Evolutionary conservation across 2,888 invertebrate species (phyloP), one percentile per base, ranked within the genome.

Genomic region (Gnatocerus cornutus): DNA sequence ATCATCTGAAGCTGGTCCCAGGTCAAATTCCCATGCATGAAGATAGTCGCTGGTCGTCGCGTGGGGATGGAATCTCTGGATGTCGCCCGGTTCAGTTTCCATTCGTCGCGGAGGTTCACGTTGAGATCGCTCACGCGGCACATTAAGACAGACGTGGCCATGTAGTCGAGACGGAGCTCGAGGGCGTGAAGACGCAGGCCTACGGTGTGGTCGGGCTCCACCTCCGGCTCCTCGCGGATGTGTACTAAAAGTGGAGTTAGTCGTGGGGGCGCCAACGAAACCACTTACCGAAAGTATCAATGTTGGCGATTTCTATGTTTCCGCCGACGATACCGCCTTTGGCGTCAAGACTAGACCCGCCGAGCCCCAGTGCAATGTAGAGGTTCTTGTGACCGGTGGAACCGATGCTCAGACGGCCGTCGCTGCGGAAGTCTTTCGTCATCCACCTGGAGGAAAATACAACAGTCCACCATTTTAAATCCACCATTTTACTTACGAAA

Each of bases 321-420:
- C 99, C 99, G 82, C 98, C 98, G 27, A 99, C 98, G 81, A 99
- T 98, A 75, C 99, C 99, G 62, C 97, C 97, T 85, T 97, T 95
- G 9, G 99, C 98, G 84, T 98, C 98, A 63, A 99, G 89, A 76
- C 94, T 92, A 0, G 98, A 97, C 27, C 95, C 93, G 8, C 92
- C 95, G 66, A 98, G 87, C 71, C 95, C 95, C 39, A 97, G 89
- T 50, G 95, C 93, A 69, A 97, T 92, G 84, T 93, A 93, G 88
- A 98, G 90, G 86, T 98, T 96, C 84, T 97, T 96, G 83, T 96
- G 95, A 0, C 97, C 97, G 0, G 93, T 94, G 83, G 97, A 97
- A 78, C 97, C 97, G 79, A 98, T 97, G 71, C 95, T 95, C 16
- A 98, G 87, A 30, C 97, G 90, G 0, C 98, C 98, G 80, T 96